Conservation (phyloP, 2,888 invertebrate genomes). For the Thysanoteuthis rhombus region DNA sequence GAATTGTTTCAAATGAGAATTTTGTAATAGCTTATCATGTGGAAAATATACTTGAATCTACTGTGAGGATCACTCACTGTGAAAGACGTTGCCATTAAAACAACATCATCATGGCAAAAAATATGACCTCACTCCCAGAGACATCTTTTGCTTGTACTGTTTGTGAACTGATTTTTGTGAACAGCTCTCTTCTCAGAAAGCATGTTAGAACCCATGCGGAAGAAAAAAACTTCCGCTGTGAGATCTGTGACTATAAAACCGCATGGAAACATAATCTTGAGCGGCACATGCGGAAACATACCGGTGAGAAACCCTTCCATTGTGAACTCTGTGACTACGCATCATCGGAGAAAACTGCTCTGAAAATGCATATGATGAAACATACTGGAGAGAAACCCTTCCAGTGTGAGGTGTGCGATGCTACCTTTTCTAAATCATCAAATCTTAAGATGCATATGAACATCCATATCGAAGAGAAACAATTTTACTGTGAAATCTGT, state of each 20-base stretch:
- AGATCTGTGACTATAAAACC: conserved; percentile 39
- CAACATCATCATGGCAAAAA: no score
- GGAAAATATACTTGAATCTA: no score
- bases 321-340: conserved; percentile 41
- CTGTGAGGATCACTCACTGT: no score
- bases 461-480: conserved; percentile 42
- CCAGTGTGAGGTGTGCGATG: neutral
- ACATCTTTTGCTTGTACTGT: no score
- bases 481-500: conserved; percentile 45
- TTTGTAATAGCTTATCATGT: no score
- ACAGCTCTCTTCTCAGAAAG: conserved; percentile 25
- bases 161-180: no score
- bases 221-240: conserved; percentile 44
- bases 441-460: conserved; percentile 39
- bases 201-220: conserved; percentile 42
- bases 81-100: no score
- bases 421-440: neutral
- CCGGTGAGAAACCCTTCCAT: conserved; percentile 42
- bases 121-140: no score
- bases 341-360: neutral
- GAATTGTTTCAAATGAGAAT: no score
- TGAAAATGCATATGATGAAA: neutral
- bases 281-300: conserved; percentile 36
- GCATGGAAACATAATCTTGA: no score
- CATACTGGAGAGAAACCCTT: conserved; percentile 12